Conservation (phyloP, 2,113 vertebrate genomes). For the Ardeotis arabs region DNA sequence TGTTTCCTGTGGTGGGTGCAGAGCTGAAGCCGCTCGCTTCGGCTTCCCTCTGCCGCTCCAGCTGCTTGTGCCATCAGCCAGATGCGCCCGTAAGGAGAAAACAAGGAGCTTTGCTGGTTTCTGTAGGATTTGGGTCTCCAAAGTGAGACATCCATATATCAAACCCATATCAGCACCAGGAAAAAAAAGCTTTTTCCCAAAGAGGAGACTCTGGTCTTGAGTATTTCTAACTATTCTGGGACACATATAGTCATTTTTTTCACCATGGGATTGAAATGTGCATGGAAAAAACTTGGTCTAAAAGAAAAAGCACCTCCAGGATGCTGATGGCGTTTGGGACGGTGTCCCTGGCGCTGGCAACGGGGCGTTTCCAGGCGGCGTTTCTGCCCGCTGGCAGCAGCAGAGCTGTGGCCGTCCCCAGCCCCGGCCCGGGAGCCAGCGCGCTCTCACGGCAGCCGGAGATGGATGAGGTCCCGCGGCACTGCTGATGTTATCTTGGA, state of each 20-base stretch:
- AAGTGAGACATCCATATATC: neutral
- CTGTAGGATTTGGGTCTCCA: neutral
- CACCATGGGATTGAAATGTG: accelerated
- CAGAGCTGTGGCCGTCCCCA: neutral
- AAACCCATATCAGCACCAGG: neutral
- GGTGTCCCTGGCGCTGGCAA: neutral
- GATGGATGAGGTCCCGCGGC: neutral
- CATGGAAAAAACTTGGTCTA: neutral
- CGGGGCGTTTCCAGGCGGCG: neutral
- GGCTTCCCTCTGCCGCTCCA: neutral
- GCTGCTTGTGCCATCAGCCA: neutral
- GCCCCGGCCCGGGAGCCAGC: neutral
- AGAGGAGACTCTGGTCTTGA: neutral
- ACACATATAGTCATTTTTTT: neutral
- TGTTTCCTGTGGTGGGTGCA: neutral
- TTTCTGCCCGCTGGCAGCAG: neutral
- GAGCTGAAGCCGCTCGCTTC: neutral
- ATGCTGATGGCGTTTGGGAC: neutral
- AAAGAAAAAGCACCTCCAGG: neutral
- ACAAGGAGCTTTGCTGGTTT: neutral
- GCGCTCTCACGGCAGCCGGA: accelerated
- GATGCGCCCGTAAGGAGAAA: neutral
- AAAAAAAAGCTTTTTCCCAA: neutral
- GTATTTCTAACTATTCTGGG: neutral
- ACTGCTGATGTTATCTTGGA: neutral